Base-by-base conservation (phyloP, 2,797 vertebrate species). In the Menidia menidia region DNA sequence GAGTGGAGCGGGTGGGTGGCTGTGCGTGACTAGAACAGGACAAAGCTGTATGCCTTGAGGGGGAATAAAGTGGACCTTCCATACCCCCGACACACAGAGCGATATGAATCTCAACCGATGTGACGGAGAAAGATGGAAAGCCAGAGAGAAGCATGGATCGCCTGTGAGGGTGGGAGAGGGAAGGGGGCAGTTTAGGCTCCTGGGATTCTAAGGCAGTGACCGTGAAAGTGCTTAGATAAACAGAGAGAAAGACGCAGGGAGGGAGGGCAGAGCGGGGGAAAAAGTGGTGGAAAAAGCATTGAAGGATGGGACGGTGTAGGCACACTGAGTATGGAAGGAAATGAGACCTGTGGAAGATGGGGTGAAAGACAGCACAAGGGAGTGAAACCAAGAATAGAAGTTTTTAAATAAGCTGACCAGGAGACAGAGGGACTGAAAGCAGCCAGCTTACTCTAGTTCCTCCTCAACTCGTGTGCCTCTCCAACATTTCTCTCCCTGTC, bases 211-310 rank as follows among this genome's bases (percentile, higher is more conserved):
- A 91, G 89, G 92, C 94, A 94, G 93, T 94, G 94, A 94, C 93
- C 93, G 93, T 95, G 94, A 94, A 95, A 93, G 92, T 94, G 91
- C 93, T 95, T 94, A 94, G 94, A 94, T 94, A 95, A 95, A 95
- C 93, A 91, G 83, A 92, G 82, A 90, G 82, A 80, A 73, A 76
- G 83, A 78, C 32, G 19, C 67, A 52, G 70, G 39, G 64, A 32
- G 33, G 66, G 68, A 42, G 25, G 61, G 30, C 6, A 70, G 45
- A 59, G 75, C 39, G 80, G 54, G 62, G 63, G 64, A 78, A 80
- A 68, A 39, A 57, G 67, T 71, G 79, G 69, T 74, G 67, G 80
- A 76, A 71, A 76, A 75, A 60, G 81, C 71, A 61, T 19, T 44
- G 52, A 68, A 77, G 73, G 70, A 80, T 43, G 67, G 80, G 75